Conservation (phyloP, 2,113 vertebrate genomes). For the Halichoeres trimaculatus region DNA sequence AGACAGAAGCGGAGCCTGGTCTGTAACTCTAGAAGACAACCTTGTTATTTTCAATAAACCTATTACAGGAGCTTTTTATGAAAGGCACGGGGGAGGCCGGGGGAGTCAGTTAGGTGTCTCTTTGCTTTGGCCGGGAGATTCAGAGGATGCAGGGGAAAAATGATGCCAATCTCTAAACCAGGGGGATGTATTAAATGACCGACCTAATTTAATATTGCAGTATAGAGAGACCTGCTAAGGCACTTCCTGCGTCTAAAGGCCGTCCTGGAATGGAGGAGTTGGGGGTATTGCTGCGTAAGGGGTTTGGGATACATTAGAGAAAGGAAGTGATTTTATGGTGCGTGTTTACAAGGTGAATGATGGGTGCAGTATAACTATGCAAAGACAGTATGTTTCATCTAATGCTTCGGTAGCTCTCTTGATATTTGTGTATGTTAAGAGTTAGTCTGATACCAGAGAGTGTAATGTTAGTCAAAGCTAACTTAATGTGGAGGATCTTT, state of each 20-base stretch:
- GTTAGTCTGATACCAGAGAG: background rate
- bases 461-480: no score
- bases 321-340: constrained; percentile 59
- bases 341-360: constrained; percentile 48
- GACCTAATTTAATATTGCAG: constrained; percentile 77
- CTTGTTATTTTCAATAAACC: constrained; percentile 80
- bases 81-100: constrained; percentile 48
- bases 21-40: constrained; percentile 76
- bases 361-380: constrained; percentile 31
- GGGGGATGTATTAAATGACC: constrained; percentile 79
- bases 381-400: constrained; percentile 27
- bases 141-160: constrained; percentile 66
- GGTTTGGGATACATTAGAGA: constrained; percentile 73
- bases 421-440: constrained; percentile 1
- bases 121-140: constrained; percentile 61
- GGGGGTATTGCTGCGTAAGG: constrained; percentile 68
- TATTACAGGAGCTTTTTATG: constrained; percentile 72
- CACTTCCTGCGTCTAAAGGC: constrained; percentile 80
- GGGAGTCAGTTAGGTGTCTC: constrained; percentile 68
- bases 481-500: no score
- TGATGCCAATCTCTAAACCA: constrained; percentile 70
- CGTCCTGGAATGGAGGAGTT: constrained; percentile 64
- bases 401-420: constrained; percentile 13
- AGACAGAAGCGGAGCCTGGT: constrained; percentile 59
- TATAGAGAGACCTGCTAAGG: constrained; percentile 75